Conservation (phyloP, 2,797 vertebrate species). For the Alosa sapidissima region DNA sequence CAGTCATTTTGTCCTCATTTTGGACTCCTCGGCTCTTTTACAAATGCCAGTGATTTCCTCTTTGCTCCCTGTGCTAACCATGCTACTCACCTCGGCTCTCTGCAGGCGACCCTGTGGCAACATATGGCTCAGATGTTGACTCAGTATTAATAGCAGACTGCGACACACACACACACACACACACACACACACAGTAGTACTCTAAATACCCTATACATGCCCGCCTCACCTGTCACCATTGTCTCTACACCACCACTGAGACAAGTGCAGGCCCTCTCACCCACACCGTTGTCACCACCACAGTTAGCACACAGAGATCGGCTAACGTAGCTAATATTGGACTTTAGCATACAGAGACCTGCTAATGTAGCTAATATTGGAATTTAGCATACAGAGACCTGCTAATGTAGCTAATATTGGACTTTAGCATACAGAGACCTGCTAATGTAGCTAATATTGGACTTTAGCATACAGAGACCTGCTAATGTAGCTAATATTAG, state of each 20-base stretch:
- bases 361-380: too few relatives aligned
- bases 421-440: too few relatives aligned
- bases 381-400: too few relatives aligned
- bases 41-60: neutral
- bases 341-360: too few relatives aligned
- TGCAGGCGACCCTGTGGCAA: neutral
- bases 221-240: neutral
- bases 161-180: constrained; percentile 4
- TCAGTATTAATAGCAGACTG: constrained; percentile 18
- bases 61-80: neutral
- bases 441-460: too few relatives aligned
- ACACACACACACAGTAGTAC: neutral
- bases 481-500: neutral
- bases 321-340: neutral
- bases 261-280: neutral
- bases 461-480: too few relatives aligned
- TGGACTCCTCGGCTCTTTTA: neutral
- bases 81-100: neutral
- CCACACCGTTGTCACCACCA: neutral
- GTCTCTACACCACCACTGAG: neutral
- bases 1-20: neutral
- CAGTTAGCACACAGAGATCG: neutral
- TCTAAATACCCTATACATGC: neutral
- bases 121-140: constrained; percentile 11
- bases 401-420: too few relatives aligned